Base-by-base conservation (phyloP, 2,888 invertebrate species). In the Biston stratarius region DNA sequence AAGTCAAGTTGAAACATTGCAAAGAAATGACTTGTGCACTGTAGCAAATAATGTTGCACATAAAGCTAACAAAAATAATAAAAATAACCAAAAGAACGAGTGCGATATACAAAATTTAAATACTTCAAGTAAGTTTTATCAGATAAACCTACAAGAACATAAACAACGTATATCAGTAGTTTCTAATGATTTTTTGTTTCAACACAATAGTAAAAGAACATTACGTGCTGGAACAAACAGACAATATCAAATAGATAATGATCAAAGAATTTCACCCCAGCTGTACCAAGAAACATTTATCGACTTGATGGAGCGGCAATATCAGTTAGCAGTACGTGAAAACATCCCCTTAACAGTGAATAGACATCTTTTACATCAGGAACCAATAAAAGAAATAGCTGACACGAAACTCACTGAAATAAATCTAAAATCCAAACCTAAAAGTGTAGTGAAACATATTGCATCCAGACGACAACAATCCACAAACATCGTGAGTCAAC, bases 151-250 rank as follows among this genome's bases (percentile, higher is more conserved):
- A 11, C 42, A 8, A 12, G 33, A 55, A 42, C 6, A 24, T 5
- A 24, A 8, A 44, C 55, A 55, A 10, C 42, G 55, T n/a, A 42
- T 55, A 33, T 55, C 55, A 33, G 55, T 55, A 33, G 55, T 55
- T 44, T 42, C 58, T 38, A 47, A 58, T 14, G 42, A 55, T n/a
- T 55, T 55, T 62, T 62, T 38, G 55, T 62, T 55, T 55, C 24
- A 12, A 24, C 12, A 55, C 33, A 12, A 8, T 12, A 24, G 42
- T 33, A 12, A n/a, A 42, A 24, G 9, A n/a, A 42, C 8, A 24
- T 33, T 12, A n/a, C 11, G 6, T 5, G n/a, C 7, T 53, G 15
- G 15, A 55, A 42, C 24, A 9, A 55, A 24, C 24, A 55, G 8
- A 10, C 42, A 6, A 55, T 12, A 12, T 42, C 24, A 3, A 53